Percentiles rank a stretch among this genome's conserved stretches.
Conservation (phyloP, 2,113 vertebrate genomes). For the Galemys pyrenaicus region DNA sequence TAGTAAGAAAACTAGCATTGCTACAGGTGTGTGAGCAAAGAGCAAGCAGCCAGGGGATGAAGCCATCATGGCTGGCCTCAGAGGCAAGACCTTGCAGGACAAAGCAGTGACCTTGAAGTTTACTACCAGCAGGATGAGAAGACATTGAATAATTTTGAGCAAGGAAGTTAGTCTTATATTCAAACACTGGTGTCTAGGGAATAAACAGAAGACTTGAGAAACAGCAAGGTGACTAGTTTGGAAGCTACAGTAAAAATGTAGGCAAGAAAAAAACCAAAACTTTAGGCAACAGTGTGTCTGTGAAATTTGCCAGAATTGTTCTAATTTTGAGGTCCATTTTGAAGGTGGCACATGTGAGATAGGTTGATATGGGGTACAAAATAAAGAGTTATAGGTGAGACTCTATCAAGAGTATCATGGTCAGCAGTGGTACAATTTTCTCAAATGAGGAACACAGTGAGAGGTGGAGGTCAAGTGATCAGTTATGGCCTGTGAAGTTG, state of each 20-base stretch:
- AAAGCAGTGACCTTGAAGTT: background rate
- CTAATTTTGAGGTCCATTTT: background rate
- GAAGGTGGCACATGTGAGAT: background rate
- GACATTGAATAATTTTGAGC: background rate
- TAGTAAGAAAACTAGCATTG: background rate
- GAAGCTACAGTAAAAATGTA: background rate
- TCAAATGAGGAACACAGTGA: background rate
- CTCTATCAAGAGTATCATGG: background rate
- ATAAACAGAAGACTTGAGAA: background rate
- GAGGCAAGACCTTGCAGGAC: background rate
- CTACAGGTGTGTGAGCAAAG: background rate
- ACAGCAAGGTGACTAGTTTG: background rate
- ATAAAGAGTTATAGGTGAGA: background rate
- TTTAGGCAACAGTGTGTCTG: background rate
- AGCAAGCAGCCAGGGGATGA: background rate
- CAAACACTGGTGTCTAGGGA: background rate
- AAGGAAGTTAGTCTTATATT: background rate
- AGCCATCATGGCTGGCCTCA: fast-evolving
- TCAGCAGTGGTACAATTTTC: background rate
- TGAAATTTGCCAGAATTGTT: background rate
- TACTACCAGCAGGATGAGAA: background rate
- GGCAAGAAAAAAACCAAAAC: background rate
- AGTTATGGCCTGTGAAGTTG: background rate
- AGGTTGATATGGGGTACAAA: background rate
- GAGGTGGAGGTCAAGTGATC: background rate